phyloP scores from a whole-genome alignment of 2,113 vertebrate species.

The Poeciliopsis turrubarensis region DNA sequence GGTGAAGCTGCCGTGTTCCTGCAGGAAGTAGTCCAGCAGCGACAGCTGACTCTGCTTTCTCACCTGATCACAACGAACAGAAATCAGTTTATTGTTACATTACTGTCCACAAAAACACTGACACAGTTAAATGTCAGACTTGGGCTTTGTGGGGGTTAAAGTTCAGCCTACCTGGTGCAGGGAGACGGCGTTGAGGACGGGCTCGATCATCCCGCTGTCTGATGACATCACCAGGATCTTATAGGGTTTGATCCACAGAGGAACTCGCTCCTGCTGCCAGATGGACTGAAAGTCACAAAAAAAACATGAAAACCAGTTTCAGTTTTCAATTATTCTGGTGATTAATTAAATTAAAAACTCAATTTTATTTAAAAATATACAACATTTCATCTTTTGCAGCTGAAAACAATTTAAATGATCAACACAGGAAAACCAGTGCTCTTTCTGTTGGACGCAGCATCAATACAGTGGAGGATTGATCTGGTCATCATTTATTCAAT shows the following conservation, averaged over 20 bases:
- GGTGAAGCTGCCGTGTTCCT: slow-evolving; percentile 90
- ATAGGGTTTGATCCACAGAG: slow-evolving; percentile 96
- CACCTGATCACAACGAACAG: slow-evolving; percentile 79
- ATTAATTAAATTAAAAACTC: no score
- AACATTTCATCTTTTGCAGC: no score
- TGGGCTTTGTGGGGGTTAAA: background rate
- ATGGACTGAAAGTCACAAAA: slow-evolving; percentile 78
- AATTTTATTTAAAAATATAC: no score
- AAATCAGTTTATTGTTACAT: no score
- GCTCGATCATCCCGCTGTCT: slow-evolving; percentile 97
- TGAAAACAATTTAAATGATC: no score
- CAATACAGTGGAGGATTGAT: no score
- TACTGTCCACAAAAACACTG: background rate
- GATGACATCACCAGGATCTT: slow-evolving; percentile 97
- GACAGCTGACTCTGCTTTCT: slow-evolving; percentile 96
- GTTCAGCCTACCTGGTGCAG: slow-evolving; percentile 85
- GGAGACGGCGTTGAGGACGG: slow-evolving; percentile 94
- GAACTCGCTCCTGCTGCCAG: slow-evolving; percentile 93
- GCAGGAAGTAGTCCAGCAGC: slow-evolving; percentile 92
- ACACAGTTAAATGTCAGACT: background rate
- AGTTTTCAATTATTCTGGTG: no score
- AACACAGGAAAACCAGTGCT: no score
- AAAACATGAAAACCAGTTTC: no score
- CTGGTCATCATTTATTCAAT: no score
- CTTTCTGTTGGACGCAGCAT: no score